Conservation (phyloP, 2,888 invertebrate species). For the Conistra vaccinii region DNA sequence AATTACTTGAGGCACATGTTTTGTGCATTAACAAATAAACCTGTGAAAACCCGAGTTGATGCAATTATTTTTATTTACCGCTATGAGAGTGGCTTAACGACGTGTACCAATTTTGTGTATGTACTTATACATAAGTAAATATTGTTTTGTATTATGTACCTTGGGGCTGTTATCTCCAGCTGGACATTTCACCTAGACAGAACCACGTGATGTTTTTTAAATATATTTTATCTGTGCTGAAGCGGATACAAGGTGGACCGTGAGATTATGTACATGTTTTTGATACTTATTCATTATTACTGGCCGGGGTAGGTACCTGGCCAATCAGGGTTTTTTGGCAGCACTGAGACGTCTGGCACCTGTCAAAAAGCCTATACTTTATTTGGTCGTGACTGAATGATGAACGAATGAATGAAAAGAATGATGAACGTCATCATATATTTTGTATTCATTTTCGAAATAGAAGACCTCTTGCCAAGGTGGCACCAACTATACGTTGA, state of each 20-base stretch:
- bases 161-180: conserved; percentile 29
- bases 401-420: too few species aligned
- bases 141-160: conserved; percentile 14
- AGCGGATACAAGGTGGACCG: conserved; percentile 26
- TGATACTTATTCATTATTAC: conserved; percentile 4
- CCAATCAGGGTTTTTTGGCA: too few species aligned
- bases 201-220: conserved; percentile 41
- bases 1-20: conserved; percentile 24
- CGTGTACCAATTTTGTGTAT: conserved; percentile 23
- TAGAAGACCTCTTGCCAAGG: too few species aligned
- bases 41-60: conserved; percentile 28
- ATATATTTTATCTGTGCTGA: conserved; percentile 27
- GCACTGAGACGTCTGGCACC: too few species aligned
- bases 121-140: neutral
- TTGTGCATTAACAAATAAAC: conserved; percentile 33
- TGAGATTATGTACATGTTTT: conserved; percentile 33
- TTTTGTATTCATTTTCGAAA: too few species aligned
- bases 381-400: too few species aligned
- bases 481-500: too few species aligned
- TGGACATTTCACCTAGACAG: conserved; percentile 42
- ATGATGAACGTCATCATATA: too few species aligned
- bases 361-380: too few species aligned
- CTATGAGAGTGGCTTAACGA: conserved; percentile 8
- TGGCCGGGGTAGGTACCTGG: neutral
- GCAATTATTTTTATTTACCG: conserved; percentile 39